Evolutionary conservation across 1,140 invertebrate species (phyloP).

Genomic region (Aphidius gifuensis): DNA sequence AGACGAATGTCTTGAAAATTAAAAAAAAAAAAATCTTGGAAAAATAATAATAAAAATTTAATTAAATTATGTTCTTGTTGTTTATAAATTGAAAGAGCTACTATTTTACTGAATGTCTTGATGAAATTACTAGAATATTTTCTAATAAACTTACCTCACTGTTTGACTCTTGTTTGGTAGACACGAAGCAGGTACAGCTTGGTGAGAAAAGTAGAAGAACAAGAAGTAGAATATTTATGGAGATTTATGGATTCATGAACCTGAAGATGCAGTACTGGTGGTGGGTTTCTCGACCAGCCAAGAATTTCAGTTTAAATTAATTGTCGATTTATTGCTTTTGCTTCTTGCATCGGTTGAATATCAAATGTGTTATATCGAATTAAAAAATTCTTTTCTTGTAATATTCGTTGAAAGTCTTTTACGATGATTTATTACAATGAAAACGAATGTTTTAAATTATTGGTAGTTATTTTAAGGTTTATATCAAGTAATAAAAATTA

Average conservation of each 20-base stretch:
- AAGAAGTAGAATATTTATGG: constrained; percentile 23
- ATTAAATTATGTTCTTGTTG: too few species aligned
- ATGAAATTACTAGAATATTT: constrained; percentile 27
- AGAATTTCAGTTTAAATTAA: constrained; percentile 24
- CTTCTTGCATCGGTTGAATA: constrained; percentile 2
- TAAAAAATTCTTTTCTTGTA: not conserved
- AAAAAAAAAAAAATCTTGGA: too few species aligned
- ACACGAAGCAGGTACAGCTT: constrained; percentile 10
- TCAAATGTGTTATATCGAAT: constrained; percentile 1
- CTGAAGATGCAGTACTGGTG: not conserved
- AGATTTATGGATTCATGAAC: constrained; percentile 25
- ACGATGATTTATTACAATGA: too few species aligned
- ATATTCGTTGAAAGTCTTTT: too few species aligned
- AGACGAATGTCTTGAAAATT: too few species aligned
- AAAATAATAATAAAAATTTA: too few species aligned
- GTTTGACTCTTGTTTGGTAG: not conserved
- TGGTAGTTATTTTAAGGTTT: too few species aligned
- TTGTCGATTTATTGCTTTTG: constrained; percentile 21
- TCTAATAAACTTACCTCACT: constrained; percentile 20
- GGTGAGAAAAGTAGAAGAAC: not conserved
- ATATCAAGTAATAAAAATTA: too few species aligned
- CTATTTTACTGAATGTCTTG: not conserved
- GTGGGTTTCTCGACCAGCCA: constrained; percentile 10
- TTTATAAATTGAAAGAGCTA: too few species aligned
- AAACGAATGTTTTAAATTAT: too few species aligned